Percentiles rank a stretch among this genome's conserved stretches.
phyloP scores from a whole-genome alignment of 2,797 vertebrate species.

The Malacoraja senta region DNA sequence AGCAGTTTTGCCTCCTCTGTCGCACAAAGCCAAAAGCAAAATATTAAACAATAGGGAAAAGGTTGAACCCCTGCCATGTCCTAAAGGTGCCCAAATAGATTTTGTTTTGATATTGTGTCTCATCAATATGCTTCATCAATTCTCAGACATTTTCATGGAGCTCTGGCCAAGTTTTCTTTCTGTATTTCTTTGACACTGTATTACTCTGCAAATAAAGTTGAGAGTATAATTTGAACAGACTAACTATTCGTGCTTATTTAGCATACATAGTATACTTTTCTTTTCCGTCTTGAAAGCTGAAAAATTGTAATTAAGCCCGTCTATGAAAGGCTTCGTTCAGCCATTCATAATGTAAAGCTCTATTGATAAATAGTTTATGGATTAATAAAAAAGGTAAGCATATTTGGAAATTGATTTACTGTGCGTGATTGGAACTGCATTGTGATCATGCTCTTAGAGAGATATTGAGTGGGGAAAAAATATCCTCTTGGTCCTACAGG shows the following conservation, averaged over 20 bases:
- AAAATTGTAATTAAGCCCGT: neutral
- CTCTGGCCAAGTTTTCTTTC: neutral
- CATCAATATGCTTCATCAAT: neutral
- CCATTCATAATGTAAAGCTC: neutral
- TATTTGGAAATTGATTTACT: neutral
- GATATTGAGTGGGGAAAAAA: neutral
- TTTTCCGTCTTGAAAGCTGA: neutral
- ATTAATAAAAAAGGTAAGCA: neutral
- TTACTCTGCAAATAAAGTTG: neutral
- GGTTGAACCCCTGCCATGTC: neutral
- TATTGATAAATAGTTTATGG: neutral
- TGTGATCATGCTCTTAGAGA: too few relatives aligned
- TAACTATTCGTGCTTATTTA: neutral
- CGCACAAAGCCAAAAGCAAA: neutral
- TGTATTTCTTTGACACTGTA: neutral
- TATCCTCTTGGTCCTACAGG: neutral
- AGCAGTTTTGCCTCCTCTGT: neutral
- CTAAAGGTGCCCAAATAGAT: too few relatives aligned
- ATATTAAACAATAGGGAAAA: neutral
- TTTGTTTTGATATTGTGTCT: neutral
- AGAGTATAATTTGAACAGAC: neutral
- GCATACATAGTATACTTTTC: neutral
- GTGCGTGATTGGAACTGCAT: neutral
- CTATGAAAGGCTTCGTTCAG: neutral
- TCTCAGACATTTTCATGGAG: neutral